Conservation (phyloP, 1,140 invertebrate genomes). For the Pogonomyrmex californicus region DNA sequence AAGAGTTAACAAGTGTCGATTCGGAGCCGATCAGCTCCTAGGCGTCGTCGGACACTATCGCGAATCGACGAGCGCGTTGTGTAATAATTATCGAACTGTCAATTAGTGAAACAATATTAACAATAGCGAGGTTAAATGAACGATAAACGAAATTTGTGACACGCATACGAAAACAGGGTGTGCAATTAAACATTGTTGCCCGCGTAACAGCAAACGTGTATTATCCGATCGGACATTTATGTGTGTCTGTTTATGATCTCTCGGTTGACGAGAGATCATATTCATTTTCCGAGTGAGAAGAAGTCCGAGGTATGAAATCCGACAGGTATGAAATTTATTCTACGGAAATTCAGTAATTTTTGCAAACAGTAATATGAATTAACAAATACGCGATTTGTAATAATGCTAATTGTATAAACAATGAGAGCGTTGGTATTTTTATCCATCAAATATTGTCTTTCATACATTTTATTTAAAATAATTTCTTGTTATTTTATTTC, state of each 20-base stretch:
- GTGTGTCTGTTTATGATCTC: conserved; percentile 27
- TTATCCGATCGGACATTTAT: conserved; percentile 49
- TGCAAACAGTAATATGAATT: conserved; percentile 48
- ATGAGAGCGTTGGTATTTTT: not conserved
- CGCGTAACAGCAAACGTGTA: not conserved
- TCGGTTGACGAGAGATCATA: not conserved
- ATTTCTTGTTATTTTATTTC: not conserved
- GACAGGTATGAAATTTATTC: conserved; percentile 52
- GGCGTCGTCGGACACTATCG: no score
- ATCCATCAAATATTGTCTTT: not conserved
- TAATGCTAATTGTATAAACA: conserved; percentile 25
- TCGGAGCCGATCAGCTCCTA: no score
- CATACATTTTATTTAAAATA: not conserved
- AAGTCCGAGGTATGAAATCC: not conserved
- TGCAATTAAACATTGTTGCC: no score
- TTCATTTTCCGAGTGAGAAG: conserved; percentile 1
- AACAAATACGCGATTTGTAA: conserved; percentile 61
- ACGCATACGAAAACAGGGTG: no score
- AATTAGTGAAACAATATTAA: no score
- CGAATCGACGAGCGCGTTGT: no score
- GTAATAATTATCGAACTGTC: no score
- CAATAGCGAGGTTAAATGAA: no score
- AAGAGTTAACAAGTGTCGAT: no score
- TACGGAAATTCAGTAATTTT: conserved; percentile 23
- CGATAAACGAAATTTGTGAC: no score